These are phyloP conservation scores for Lithophane socia DNA, from an alignment of 2,888 invertebrate species.

Conservation along the genomic window DNA sequence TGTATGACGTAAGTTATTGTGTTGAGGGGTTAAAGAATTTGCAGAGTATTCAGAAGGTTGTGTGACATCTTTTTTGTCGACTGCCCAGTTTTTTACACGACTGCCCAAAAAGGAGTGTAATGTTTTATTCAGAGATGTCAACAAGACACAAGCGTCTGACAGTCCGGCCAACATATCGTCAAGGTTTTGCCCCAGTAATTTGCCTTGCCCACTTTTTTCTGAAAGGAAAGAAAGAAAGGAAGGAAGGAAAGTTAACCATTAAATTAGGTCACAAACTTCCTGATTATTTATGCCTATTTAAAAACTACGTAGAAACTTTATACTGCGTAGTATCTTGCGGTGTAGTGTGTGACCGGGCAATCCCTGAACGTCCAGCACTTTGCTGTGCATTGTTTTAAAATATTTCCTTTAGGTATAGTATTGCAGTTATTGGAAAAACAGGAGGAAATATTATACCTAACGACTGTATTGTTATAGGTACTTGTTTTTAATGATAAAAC, in stretches of 20 bases:
- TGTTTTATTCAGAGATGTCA: too few relatives aligned
- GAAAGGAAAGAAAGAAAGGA: neutral
- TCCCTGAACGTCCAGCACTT: constrained; percentile 12
- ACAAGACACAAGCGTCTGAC: neutral
- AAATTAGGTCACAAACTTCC: neutral
- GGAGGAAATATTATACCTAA: constrained; percentile 37
- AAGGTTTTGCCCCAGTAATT: neutral
- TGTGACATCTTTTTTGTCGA: neutral
- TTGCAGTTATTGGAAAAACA: constrained; percentile 37
- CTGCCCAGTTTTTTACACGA: neutral
- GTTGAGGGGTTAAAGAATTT: neutral
- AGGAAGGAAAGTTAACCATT: neutral
- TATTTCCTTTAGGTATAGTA: constrained; percentile 15
- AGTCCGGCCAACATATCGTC: neutral
- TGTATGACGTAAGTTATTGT: neutral
- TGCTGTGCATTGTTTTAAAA: constrained; percentile 31
- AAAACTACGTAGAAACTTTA: constrained; percentile 4
- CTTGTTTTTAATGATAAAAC: constrained; percentile 21
- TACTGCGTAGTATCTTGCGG: constrained; percentile 12
- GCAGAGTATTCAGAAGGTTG: neutral
- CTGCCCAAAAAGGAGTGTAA: too few relatives aligned
- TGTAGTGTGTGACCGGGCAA: constrained; percentile 12
- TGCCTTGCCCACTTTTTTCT: neutral
- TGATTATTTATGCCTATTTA: neutral
- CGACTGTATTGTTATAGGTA: neutral